Conservation (phyloP, 2,113 vertebrate genomes). For the Tyto alba region DNA sequence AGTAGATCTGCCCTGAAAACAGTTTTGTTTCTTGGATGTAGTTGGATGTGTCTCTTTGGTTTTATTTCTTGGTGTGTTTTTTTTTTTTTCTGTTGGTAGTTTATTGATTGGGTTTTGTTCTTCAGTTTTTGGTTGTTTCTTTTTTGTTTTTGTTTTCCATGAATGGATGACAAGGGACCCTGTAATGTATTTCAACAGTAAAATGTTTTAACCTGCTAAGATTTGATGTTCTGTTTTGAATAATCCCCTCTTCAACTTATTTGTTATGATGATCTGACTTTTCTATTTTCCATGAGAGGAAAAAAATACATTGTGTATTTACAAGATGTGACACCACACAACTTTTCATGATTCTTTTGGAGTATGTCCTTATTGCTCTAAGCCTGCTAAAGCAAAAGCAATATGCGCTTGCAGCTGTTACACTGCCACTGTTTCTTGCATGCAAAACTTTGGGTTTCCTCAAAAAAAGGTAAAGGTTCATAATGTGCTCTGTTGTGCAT, state of each 20-base stretch:
- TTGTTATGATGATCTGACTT: neutral
- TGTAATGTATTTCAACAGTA: neutral
- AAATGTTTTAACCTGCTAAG: neutral
- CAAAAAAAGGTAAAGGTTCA: neutral
- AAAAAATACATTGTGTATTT: neutral
- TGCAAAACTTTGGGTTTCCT: neutral
- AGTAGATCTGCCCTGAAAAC: neutral
- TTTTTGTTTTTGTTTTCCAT: neutral
- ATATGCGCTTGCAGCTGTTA: neutral
- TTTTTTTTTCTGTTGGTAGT: neutral
- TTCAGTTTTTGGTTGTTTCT: too few species aligned
- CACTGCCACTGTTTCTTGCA: neutral
- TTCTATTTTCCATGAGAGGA: neutral
- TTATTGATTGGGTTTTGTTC: neutral
- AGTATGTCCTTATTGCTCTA: neutral
- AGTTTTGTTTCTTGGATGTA: neutral
- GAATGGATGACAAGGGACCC: neutral
- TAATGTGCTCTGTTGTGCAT: neutral
- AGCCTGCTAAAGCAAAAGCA: neutral
- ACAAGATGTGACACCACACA: neutral
- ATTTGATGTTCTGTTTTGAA: neutral
- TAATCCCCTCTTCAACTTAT: neutral
- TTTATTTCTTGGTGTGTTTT: neutral
- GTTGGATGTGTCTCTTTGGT: accelerated
- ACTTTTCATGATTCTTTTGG: neutral